These are phyloP conservation scores for Athalia circularis DNA, from an alignment of 2,888 invertebrate genomes.

Conservation along the genomic window DNA sequence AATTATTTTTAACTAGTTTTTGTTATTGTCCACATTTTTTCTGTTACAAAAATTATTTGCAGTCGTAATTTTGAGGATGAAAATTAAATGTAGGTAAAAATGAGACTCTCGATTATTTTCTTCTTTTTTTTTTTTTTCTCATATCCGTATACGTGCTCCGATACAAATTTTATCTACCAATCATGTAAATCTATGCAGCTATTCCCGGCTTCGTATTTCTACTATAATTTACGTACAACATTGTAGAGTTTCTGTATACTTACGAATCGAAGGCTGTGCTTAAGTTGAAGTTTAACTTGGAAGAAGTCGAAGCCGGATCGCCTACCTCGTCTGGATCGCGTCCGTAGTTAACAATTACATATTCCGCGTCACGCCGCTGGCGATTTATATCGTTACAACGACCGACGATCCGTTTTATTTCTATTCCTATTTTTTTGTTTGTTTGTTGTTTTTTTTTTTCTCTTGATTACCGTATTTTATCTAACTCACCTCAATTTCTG, in stretches of 20 bases:
- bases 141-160: no score
- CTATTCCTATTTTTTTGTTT: no score
- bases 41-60: no score
- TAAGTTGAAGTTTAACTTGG: no score
- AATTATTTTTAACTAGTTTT: no score
- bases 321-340: conserved; percentile 1
- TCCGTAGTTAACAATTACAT: conserved; percentile 11
- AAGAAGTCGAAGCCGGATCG: not conserved
- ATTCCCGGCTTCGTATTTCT: not conserved
- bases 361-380: not conserved
- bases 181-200: not conserved
- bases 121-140: no score
- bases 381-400: not conserved
- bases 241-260: not conserved
- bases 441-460: no score
- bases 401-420: no score
- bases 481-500: not conserved
- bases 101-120: no score
- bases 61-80: no score
- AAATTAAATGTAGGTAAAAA: no score
- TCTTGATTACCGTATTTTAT: conserved; percentile 11
- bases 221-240: not conserved
- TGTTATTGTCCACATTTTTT: no score
- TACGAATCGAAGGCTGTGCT: conserved; percentile 8
- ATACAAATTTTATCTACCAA: not conserved